Base-by-base conservation (phyloP, 2,797 vertebrate species). In the Holocentrus rufus region DNA sequence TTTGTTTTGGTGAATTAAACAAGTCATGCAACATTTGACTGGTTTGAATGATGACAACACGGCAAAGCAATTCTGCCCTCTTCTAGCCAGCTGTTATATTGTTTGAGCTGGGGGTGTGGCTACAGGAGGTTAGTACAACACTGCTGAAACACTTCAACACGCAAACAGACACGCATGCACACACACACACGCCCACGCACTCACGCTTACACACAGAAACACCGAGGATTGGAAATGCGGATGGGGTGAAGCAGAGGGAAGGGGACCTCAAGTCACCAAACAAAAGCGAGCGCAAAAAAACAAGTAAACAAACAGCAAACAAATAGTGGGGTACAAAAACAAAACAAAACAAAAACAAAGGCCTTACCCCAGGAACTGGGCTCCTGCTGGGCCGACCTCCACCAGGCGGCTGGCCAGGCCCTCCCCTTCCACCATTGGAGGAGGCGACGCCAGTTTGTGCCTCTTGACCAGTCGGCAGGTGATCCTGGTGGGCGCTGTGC, bases 401-500 rank as follows among this genome's bases (percentile, higher is more conserved):
- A 99, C 97, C 86, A 99, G 93, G 2, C 98, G 94, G 92, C 98
- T 99, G 61, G 97, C 96, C 90, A 99, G 91, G 74, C 98, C 98
- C 92, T 99, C 98, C 85, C 98, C 98, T 91, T 99, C 98, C 85
- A 99, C 98, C 98, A 99, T 99, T 0, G 98, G 98, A 2, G 98
- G 98, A 27, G 96, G 97, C 58, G 95, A 95, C 47, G 98, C 98
- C 88, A 99, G 93, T 63, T 98, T 99, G 92, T 98, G 96, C 72
- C 96, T 95, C 94, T 98, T 99, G 25, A 95, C 98, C 91, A 99
- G 89, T 47, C 98, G 97, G 85, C 98, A 99, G 66, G 98, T 99
- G 92, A 99, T 98, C 75, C 98, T 95, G 1, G 98, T 99, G 76
- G 98, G 98, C 0, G 98, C 98, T 0, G 98, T 98, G 88, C 98